Base-by-base conservation (phyloP, 1,140 invertebrate genomes). In the Ectropis grisescens region DNA sequence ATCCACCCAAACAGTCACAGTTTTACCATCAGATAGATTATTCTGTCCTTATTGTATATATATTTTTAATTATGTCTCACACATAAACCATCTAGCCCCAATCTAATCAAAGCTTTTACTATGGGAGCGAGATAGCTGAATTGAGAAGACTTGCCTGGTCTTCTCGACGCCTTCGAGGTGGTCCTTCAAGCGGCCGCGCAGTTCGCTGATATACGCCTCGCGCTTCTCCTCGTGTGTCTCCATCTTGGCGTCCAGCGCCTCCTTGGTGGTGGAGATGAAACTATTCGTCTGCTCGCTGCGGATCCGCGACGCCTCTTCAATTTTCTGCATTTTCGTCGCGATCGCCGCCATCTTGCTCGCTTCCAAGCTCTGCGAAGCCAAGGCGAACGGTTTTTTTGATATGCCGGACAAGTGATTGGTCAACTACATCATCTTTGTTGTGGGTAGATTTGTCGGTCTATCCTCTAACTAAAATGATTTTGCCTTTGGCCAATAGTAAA, bases 161-260 rank as follows among this genome's bases (percentile, higher is more conserved):
- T 93, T 93, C 68, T 95, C 92, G 27, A 96, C 92, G 35, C 88
- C 88, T 72, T 92, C 91, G 52, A 92, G 85, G 84, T 93, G 86
- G 55, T 89, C 94, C 85, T 95, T 94, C 39, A 96, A 86, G 64
- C 95, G 93, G 33, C 89, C 90, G 64, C 92, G 93, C 58, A 96
- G 76, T 58, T 94, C 93, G 45, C 88, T 91, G 56, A 97, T 93
- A 64, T 93, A 92, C 2, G 90, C 90, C 68, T 96, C 93, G 47
- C 95, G 86, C 57, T 97, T 97, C 61, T 92, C 93, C 57, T 89
- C 90, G 39, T 91, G 90, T 38, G 86, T 87, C 66, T 95, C 94
- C 91, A 97, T 95, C 81, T 96, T 96, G 29, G 91, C 87, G 60
- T 95, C 92, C 26, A 96, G 82, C 31, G 92, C 91, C 69, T 95